A percentile compares a stretch with the other conserved stretches of the same genome.
Conservation (phyloP, 2,888 invertebrate species). For the Lagria hirta region DNA sequence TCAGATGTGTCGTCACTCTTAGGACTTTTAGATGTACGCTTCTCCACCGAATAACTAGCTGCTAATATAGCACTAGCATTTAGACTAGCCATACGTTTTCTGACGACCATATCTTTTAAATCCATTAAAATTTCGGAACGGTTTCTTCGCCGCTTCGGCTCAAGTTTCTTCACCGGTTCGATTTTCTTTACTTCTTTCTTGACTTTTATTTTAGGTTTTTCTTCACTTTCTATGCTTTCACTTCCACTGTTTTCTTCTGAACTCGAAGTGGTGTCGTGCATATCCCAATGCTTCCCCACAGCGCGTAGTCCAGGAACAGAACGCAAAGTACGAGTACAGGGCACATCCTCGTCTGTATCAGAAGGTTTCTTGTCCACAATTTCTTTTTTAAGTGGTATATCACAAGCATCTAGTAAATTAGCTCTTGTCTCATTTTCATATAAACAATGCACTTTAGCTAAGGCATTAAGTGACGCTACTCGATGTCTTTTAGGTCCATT, state of each 20-base stretch:
- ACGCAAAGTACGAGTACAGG: conserved; percentile 63
- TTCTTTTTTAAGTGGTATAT: conserved; percentile 31
- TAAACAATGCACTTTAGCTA: conserved; percentile 87
- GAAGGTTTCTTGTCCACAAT: conserved; percentile 32
- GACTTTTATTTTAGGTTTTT: conserved; percentile 39
- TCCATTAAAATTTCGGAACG: conserved; percentile 72
- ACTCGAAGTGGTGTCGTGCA: conserved; percentile 68
- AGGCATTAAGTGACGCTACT: conserved; percentile 85
- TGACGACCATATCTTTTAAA: conserved; percentile 82
- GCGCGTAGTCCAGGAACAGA: conserved; percentile 75
- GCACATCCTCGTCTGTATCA: conserved; percentile 27
- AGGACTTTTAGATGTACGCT: conserved; percentile 57
- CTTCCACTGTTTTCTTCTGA: conserved; percentile 51
- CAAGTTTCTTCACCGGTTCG: conserved; percentile 52
- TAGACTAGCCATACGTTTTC: conserved; percentile 88
- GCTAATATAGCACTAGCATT: conserved; percentile 89
- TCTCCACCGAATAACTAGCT: conserved; percentile 78
- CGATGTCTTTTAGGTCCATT: conserved; percentile 79
- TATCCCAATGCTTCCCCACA: conserved; percentile 82
- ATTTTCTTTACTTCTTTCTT: conserved; percentile 39
- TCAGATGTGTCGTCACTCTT: conserved; percentile 56
- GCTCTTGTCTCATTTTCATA: conserved; percentile 85
- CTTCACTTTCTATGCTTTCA: conserved; percentile 33
- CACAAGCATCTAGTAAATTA: conserved; percentile 58
- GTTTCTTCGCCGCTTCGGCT: conserved; percentile 60